phyloP scores from a whole-genome alignment of 2,797 vertebrate genomes.

The Pangasius mekongensis region DNA sequence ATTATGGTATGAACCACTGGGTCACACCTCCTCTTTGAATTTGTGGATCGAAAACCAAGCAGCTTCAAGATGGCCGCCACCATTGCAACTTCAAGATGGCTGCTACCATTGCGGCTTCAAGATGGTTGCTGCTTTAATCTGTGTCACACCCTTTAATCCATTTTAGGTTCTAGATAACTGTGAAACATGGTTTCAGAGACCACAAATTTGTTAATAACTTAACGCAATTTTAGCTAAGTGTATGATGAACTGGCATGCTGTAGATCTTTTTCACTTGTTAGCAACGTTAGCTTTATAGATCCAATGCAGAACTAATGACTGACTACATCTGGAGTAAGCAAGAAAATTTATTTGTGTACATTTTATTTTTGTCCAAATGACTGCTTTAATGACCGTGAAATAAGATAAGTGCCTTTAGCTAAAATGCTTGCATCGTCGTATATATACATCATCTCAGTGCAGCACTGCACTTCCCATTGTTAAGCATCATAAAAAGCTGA shows the following conservation, averaged over 20 bases:
- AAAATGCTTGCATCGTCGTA: neutral
- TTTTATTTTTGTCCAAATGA: constrained; percentile 2
- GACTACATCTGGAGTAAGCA: neutral
- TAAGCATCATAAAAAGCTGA: constrained; percentile 8
- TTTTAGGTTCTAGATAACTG: neutral
- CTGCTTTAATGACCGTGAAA: neutral
- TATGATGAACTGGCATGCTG: neutral
- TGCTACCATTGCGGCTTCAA: neutral
- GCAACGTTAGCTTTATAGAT: neutral
- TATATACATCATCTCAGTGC: neutral
- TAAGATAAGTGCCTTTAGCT: neutral
- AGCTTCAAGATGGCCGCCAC: too few species aligned
- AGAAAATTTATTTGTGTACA: neutral
- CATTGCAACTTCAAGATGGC: neutral
- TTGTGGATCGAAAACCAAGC: neutral
- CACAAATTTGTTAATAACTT: neutral
- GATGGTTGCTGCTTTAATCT: neutral
- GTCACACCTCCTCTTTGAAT: neutral
- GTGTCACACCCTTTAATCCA: too few species aligned
- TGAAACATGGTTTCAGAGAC: neutral
- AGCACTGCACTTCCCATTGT: neutral
- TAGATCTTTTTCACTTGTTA: neutral
- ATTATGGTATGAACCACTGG: neutral
- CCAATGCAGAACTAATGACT: neutral
- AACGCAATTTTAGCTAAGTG: neutral